A percentile compares a stretch with the other conserved stretches of the same genome.
Conservation (phyloP, 1,140 invertebrate species). For the Lasaia peninsularis region DNA sequence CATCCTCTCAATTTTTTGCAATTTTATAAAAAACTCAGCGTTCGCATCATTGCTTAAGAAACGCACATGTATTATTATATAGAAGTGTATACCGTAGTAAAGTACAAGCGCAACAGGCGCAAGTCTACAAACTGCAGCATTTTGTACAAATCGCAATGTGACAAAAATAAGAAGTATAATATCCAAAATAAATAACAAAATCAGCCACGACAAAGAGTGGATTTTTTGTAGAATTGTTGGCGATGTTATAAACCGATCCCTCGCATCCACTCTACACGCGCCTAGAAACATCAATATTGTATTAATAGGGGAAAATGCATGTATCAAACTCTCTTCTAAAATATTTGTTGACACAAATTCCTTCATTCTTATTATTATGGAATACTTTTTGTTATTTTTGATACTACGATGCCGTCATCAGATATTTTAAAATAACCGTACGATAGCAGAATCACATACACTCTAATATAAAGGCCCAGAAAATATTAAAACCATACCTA, state of each 20-base stretch:
- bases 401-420: too few relatives aligned
- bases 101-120: slow-evolving; percentile 5
- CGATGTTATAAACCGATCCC: slow-evolving; percentile 38
- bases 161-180: not conserved
- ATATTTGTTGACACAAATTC: slow-evolving; percentile 50
- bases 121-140: not conserved
- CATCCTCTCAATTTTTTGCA: slow-evolving; percentile 45
- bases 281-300: slow-evolving; percentile 35
- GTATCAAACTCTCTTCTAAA: slow-evolving; percentile 40
- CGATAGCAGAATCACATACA: too few relatives aligned
- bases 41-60: slow-evolving; percentile 39
- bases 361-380: slow-evolving; percentile 8
- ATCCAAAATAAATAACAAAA: slow-evolving; percentile 3
- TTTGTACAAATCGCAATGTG: not conserved
- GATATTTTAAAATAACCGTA: too few relatives aligned
- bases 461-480: too few relatives aligned
- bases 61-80: slow-evolving; percentile 37
- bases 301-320: slow-evolving; percentile 29
- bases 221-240: slow-evolving; percentile 41
- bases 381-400: not conserved
- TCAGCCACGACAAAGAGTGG: slow-evolving; percentile 25
- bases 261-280: slow-evolving; percentile 37
- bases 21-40: slow-evolving; percentile 39
- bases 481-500: too few relatives aligned
- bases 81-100: slow-evolving; percentile 25